phyloP scores from a whole-genome alignment of 2,888 invertebrate genomes.

The Melinopterus prodromus region DNA sequence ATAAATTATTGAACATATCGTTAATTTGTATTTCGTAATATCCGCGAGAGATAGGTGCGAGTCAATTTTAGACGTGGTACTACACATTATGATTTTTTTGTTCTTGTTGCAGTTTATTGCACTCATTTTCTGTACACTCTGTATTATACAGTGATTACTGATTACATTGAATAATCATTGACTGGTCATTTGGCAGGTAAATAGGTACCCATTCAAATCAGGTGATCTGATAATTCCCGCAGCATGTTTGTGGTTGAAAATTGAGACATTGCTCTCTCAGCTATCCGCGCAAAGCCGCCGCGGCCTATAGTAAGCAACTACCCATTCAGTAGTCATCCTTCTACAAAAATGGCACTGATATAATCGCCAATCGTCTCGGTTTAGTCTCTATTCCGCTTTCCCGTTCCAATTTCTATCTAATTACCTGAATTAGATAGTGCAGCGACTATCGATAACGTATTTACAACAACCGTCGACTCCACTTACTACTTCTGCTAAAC shows the following conservation, averaged over 20 bases:
- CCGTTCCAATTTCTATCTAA: neutral
- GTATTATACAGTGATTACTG: neutral
- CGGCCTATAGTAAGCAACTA: neutral
- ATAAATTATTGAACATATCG: too few species aligned
- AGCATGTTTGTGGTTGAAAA: conserved; percentile 4
- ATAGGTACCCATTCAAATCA: neutral
- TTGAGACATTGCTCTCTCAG: neutral
- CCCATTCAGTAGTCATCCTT: neutral
- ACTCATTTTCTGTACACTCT: too few species aligned
- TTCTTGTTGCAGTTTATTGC: too few species aligned
- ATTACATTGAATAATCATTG: neutral
- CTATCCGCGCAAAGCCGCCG: too few species aligned
- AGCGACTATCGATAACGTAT: neutral
- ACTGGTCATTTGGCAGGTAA: neutral
- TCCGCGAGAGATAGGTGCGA: too few species aligned
- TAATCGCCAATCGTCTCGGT: neutral
- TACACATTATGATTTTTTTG: too few species aligned
- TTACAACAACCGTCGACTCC: neutral
- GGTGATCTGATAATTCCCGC: neutral
- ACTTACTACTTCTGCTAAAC: neutral
- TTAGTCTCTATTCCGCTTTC: neutral
- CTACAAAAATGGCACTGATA: neutral
- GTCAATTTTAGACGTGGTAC: too few species aligned
- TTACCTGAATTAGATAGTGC: neutral
- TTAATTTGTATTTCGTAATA: too few species aligned